These are phyloP conservation scores for Gymnarchus niloticus DNA, from an alignment of 2,113 vertebrate species.

Conservation along the genomic window DNA sequence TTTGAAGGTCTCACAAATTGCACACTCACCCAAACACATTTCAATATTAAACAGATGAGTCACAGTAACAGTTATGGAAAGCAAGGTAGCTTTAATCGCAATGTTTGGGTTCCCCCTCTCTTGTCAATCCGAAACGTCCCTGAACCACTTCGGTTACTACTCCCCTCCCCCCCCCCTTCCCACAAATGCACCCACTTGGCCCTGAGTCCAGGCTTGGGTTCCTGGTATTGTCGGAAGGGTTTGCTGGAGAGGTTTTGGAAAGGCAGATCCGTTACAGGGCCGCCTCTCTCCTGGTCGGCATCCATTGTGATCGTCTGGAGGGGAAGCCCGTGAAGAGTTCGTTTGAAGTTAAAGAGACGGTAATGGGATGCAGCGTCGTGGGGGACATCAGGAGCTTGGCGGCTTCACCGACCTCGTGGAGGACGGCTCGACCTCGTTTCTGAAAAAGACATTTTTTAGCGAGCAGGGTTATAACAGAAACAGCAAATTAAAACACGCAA, in stretches of 20 bases:
- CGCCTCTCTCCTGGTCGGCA: conserved; percentile 13
- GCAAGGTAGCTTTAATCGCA: conserved; percentile 2
- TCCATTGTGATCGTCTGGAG: conserved; percentile 32
- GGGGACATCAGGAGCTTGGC: conserved; percentile 34
- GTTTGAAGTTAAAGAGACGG: conserved; percentile 62
- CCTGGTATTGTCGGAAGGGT: conserved; percentile 24
- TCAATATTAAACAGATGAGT: conserved; percentile 2
- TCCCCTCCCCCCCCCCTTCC: conserved; percentile 20
- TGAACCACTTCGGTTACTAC: background rate
- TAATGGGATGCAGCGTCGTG: conserved; percentile 55
- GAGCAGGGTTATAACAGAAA: conserved; percentile 1
- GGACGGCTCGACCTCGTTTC: background rate
- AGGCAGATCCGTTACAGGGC: conserved; percentile 39
- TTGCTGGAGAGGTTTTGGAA: conserved; percentile 22
- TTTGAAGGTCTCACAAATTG: background rate
- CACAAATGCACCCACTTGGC: conserved; percentile 15
- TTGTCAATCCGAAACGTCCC: background rate
- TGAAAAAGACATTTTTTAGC: conserved; percentile 2
- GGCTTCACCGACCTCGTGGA: conserved; percentile 25
- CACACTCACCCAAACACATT: background rate
- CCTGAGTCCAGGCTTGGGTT: conserved; percentile 31
- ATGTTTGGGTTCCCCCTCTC: background rate
- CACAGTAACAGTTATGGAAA: background rate
- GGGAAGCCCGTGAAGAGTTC: conserved; percentile 30
- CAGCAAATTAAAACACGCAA: background rate